Evolutionary conservation across 2,888 invertebrate species (phyloP), one percentile per base, ranked within the genome.

Genomic region (Sminthurinus aureus): DNA sequence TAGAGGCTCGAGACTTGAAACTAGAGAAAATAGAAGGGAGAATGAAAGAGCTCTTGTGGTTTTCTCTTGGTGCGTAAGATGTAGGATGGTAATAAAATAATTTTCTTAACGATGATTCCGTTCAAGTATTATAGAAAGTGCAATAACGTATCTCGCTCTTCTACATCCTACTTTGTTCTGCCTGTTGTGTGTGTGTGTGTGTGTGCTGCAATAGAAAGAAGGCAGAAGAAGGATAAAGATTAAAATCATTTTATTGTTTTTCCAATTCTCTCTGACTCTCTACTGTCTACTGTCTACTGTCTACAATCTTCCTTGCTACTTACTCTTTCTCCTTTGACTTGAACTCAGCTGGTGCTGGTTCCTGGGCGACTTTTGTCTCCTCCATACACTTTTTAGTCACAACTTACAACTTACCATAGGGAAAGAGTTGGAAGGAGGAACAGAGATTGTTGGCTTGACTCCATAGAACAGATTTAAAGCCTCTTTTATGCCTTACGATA

Each of bases 201-300:
- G n/a, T n/a, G n/a, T n/a, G n/a, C n/a, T n/a, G n/a, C n/a, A 38
- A 38, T 38, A 38, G 38, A 38, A 38, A 38, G 51, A 51, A 76
- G 12, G 75, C 4, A 77, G 77, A 15, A 76, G 51, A 51, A 76
- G 20, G 15, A 58, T 58, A 58, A 77, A 77, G 52, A 77, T 77
- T 77, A 58, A 77, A 58, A 58, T 71, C 75, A 51, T 52, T 52
- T 75, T 75, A 51, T 75, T 75, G 52, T 75, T 50, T 67, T 64
- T 22, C 74, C 20, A 22, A 11, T 66, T 73, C 75, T 24, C 69
- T 69, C 75, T 69, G n/a, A 13, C 74, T 73, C 73, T 73, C 73
- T 67, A n/a, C 67, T 22, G 26, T 69, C 71, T 2, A 38, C 24
- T 71, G 24, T 24, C 20, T 0, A 13, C 15, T 24, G 24, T 71